Evolutionary conservation across 2,888 invertebrate genomes (phyloP).

Genomic region (Anticlea derivata): DNA sequence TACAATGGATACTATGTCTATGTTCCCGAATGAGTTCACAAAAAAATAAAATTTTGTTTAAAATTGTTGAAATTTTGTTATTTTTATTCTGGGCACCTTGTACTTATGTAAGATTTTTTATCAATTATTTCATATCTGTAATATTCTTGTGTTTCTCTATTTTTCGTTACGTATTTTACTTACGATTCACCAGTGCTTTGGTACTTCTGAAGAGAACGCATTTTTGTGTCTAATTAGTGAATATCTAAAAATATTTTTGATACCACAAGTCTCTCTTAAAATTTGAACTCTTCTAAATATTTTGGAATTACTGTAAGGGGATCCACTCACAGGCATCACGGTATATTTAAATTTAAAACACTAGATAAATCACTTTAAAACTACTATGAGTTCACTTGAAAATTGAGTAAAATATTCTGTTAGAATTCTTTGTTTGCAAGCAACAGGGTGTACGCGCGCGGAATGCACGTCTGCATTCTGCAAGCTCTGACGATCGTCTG

Average conservation of each 20-base stretch:
- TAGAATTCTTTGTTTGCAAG: slow-evolving; percentile 22
- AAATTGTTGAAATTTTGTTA: no score
- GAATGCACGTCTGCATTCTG: slow-evolving; percentile 22
- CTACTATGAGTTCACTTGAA: not conserved
- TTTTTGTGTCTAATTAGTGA: not conserved
- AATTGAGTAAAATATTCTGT: slow-evolving; percentile 1
- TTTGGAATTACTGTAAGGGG: not conserved
- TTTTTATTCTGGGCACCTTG: no score
- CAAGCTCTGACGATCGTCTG: slow-evolving; percentile 19
- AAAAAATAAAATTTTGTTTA: no score
- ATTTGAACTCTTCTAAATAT: not conserved
- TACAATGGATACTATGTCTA: no score
- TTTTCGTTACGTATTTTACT: slow-evolving; percentile 1
- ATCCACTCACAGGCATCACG: slow-evolving; percentile 22
- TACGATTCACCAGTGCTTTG: slow-evolving; percentile 18
- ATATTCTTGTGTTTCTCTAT: no score
- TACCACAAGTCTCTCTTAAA: not conserved
- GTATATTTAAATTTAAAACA: not conserved
- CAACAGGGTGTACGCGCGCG: slow-evolving; percentile 14
- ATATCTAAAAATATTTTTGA: not conserved
- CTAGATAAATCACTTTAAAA: slow-evolving; percentile 1
- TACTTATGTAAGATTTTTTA: no score
- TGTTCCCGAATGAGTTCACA: no score
- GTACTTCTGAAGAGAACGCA: not conserved
- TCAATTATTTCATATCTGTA: no score